These are phyloP conservation scores for Mungos mungo DNA, from an alignment of 2,113 vertebrate species.

Conservation along the genomic window DNA sequence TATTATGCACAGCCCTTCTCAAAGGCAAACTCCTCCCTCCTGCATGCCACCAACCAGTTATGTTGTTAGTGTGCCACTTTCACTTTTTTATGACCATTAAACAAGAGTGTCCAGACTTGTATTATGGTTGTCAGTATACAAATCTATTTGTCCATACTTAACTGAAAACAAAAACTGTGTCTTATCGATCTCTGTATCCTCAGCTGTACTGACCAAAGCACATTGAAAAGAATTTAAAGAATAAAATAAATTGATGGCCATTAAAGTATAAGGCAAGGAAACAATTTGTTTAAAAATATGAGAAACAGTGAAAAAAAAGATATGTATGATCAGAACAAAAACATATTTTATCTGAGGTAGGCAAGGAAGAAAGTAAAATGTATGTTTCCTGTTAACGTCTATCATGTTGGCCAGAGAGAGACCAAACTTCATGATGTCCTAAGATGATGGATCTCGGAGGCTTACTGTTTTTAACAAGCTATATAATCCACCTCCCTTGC, in stretches of 20 bases:
- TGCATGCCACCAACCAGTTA: background rate
- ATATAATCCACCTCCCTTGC: background rate
- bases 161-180: background rate
- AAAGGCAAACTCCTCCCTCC: background rate
- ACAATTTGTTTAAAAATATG: background rate
- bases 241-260: background rate
- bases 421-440: background rate
- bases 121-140: background rate
- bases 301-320: background rate
- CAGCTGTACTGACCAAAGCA: background rate
- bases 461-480: background rate
- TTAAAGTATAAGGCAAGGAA: background rate
- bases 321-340: background rate
- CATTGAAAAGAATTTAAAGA: background rate
- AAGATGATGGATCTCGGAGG: background rate
- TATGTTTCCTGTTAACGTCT: background rate
- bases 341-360: background rate
- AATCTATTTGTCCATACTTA: background rate
- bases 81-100: background rate
- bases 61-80: background rate
- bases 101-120: background rate
- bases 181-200: background rate
- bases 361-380: background rate
- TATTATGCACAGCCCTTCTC: background rate
- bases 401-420: background rate